phyloP scores from a whole-genome alignment of 2,113 vertebrate genomes.

The Macrotis lagotis region DNA sequence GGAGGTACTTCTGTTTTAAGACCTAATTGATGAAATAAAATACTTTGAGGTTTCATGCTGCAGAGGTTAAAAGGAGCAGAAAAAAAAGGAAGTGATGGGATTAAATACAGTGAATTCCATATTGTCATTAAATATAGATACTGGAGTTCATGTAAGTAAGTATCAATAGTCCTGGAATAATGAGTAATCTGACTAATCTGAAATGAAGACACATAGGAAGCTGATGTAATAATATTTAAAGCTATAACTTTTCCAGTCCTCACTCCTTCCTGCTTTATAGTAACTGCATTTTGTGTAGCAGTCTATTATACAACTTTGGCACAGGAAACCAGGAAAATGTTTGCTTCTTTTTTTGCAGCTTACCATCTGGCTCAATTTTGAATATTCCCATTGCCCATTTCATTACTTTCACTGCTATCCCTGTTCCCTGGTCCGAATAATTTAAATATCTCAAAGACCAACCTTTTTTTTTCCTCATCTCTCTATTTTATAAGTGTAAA shows the following conservation, averaged over 20 bases:
- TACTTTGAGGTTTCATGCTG: neutral
- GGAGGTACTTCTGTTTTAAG: neutral
- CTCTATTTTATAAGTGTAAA: neutral
- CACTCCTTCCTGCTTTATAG: neutral
- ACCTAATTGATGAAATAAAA: neutral
- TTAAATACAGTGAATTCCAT: neutral
- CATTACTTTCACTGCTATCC: neutral
- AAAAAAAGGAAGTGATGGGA: neutral
- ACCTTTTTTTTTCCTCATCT: neutral
- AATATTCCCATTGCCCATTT: neutral
- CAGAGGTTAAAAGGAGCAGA: neutral
- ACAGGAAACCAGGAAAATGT: neutral
- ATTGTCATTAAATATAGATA: neutral
- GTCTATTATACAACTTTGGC: neutral
- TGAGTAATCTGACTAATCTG: neutral
- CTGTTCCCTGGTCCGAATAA: neutral
- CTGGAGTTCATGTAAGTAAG: neutral
- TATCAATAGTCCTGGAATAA: neutral
- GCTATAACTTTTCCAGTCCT: neutral
- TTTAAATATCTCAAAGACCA: neutral
- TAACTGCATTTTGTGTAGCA: neutral
- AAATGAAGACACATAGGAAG: neutral
- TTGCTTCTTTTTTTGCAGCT: neutral
- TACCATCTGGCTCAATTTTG: neutral
- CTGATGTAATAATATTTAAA: neutral